Percentiles rank a stretch among this genome's conserved stretches.
Evolutionary conservation across 92 coral and sea anemone genomes (phyloP).

Genomic region (Parazoanthus atlanticus): DNA sequence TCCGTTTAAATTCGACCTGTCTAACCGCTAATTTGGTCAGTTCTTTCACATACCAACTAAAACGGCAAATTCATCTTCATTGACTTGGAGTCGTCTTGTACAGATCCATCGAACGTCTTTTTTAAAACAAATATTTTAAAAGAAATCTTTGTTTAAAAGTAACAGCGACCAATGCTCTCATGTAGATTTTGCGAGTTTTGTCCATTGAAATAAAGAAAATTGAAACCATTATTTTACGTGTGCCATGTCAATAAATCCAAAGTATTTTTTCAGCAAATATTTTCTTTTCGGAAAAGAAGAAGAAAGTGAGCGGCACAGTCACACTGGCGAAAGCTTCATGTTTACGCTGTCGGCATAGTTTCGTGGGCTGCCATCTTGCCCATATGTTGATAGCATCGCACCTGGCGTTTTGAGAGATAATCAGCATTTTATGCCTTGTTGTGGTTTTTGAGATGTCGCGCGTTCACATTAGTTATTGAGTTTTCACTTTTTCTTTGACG

Average conservation of each 20-base stretch:
- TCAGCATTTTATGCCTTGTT: background rate
- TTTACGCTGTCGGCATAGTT: background rate
- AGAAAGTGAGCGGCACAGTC: background rate
- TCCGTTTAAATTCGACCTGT: background rate
- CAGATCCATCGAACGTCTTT: background rate
- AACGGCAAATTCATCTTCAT: background rate
- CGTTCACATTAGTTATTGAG: background rate
- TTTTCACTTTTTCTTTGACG: background rate
- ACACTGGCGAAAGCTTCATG: background rate
- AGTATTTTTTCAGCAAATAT: background rate
- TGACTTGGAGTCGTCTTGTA: background rate
- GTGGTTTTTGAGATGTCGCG: slow-evolving; percentile 10
- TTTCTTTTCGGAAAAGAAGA: background rate
- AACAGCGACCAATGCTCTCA: background rate
- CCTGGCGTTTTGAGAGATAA: slow-evolving; percentile 44
- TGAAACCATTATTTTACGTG: background rate
- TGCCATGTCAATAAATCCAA: background rate
- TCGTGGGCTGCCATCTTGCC: slow-evolving; percentile 10
- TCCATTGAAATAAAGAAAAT: background rate
- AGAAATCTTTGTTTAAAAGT: slow-evolving; percentile 14
- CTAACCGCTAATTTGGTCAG: background rate
- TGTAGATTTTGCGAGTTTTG: background rate
- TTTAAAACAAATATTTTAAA: background rate
- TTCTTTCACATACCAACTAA: background rate
- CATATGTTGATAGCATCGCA: slow-evolving; percentile 44